A percentile compares a stretch with the other conserved stretches of the same genome.
Conservation (phyloP, 2,888 invertebrate genomes). For the Camptogramma bilineatum region DNA sequence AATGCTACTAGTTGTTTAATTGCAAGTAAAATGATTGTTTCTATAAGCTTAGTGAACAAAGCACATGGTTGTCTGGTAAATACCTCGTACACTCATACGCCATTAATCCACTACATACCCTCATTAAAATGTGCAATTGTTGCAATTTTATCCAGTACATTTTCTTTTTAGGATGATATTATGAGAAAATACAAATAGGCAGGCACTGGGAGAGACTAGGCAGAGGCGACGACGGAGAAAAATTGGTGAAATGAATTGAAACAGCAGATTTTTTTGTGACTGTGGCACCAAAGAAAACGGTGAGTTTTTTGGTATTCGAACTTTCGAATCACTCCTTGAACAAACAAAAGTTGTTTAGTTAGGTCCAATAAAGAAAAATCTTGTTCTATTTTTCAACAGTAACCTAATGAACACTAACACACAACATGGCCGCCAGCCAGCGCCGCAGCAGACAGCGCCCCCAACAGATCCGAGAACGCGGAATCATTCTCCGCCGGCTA, state of each 20-base stretch:
- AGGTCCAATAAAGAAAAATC: no score
- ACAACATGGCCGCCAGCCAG: conserved; percentile 69
- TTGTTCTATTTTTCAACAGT: neutral
- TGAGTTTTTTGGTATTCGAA: neutral
- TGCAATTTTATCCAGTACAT: no score
- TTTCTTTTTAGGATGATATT: no score
- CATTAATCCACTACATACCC: no score
- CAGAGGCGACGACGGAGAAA: neutral
- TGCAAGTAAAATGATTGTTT: no score
- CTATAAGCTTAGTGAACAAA: no score
- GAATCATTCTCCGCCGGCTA: conserved; percentile 41
- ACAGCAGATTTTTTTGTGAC: neutral
- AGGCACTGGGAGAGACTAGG: no score
- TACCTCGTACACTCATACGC: no score
- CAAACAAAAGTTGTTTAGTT: neutral
- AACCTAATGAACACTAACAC: neutral
- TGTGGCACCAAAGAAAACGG: neutral
- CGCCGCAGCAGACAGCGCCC: conserved; percentile 54
- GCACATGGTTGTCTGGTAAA: no score
- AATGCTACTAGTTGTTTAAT: no score
- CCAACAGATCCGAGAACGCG: conserved; percentile 50
- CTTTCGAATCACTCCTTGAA: neutral
- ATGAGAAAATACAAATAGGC: no score
- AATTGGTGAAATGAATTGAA: neutral
- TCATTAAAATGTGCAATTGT: no score